phyloP scores from a whole-genome alignment of 2,888 invertebrate species.

The Heliconius erato region DNA sequence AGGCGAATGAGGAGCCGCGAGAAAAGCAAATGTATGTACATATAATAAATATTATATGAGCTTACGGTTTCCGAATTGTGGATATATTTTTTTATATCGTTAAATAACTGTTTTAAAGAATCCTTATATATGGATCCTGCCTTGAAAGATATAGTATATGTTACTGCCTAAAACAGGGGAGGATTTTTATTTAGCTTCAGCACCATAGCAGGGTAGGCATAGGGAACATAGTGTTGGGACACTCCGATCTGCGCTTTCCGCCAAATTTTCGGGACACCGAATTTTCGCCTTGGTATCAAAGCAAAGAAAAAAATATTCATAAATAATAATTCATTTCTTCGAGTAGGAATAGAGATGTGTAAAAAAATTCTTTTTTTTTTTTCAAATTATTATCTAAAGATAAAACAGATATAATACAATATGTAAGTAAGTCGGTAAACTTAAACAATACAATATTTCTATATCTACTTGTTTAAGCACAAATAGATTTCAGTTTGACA shows the following conservation, averaged over 20 bases:
- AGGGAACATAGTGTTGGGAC: no score
- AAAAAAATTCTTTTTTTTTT: background rate
- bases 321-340: no score
- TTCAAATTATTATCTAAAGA: background rate
- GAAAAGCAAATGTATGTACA: constrained; percentile 46
- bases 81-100: constrained; percentile 2
- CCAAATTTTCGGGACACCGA: no score
- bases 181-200: no score
- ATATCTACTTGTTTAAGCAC: background rate
- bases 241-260: no score
- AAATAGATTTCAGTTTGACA: background rate
- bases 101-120: background rate
- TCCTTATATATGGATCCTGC: background rate
- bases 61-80: constrained; percentile 24
- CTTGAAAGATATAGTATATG: background rate
- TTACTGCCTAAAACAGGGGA: background rate
- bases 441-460: background rate
- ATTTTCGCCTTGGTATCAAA: no score
- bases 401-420: background rate
- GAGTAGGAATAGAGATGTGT: no score
- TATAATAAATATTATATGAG: constrained; percentile 42
- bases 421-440: no score
- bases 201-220: no score
- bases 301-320: no score
- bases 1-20: constrained; percentile 33